Evolutionary conservation across 2,888 invertebrate genomes (phyloP).

Genomic region (Acronicta aceris): DNA sequence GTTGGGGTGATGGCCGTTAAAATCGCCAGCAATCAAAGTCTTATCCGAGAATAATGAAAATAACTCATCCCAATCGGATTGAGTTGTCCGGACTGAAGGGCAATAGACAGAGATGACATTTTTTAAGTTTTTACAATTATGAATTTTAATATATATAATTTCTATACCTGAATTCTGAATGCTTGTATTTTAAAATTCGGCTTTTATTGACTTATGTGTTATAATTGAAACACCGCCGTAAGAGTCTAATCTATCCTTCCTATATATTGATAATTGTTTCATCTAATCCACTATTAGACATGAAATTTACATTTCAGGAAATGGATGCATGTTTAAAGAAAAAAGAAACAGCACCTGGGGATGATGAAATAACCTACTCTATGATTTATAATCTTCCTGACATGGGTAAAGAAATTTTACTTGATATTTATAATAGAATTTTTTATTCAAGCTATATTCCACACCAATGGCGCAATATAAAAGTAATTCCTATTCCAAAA

Average conservation of each 20-base stretch:
- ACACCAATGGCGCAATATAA: conserved; percentile 4
- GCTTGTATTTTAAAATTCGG: not conserved
- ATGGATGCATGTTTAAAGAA: no score
- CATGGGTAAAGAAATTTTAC: no score
- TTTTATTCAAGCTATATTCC: not conserved
- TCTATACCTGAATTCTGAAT: not conserved
- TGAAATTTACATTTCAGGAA: not conserved
- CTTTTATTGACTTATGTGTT: not conserved
- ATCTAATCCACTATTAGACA: not conserved
- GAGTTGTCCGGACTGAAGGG: not conserved
- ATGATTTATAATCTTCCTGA: no score
- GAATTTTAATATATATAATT: not conserved
- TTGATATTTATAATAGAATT: conserved; percentile 8
- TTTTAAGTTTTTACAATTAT: not conserved
- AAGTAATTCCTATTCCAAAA: conserved; percentile 10
- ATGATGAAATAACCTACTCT: no score
- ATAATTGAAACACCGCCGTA: not conserved
- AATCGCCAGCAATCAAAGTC: no score
- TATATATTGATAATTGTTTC: not conserved
- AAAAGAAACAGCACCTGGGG: no score
- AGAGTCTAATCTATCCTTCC: not conserved
- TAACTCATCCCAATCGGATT: no score
- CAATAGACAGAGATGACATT: not conserved
- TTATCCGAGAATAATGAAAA: no score
- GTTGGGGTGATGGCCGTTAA: no score